A percentile compares a stretch with the other conserved stretches of the same genome.
Conservation (phyloP, 2,888 invertebrate genomes). For the Mimas tiliae region DNA sequence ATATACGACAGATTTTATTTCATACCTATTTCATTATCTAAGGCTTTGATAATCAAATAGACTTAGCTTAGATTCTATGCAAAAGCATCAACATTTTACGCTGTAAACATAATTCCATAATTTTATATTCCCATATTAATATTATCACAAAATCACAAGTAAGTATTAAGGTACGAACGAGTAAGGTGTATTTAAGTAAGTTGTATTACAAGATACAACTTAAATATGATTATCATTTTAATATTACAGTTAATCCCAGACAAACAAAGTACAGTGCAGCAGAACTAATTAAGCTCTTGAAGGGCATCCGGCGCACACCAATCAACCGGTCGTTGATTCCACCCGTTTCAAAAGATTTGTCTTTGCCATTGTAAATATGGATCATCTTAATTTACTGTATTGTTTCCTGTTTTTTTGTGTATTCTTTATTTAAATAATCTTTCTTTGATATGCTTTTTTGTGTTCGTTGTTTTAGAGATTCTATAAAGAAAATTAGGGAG, state of each 20-base stretch:
- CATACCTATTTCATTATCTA: too few species aligned
- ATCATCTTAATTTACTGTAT: background rate
- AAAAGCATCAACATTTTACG: too few species aligned
- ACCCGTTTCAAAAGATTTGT: conserved; percentile 52
- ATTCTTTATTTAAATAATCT: background rate
- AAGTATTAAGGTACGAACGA: too few species aligned
- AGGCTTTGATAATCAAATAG: too few species aligned
- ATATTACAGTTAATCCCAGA: conserved; percentile 23
- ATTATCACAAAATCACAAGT: too few species aligned
- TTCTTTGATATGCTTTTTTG: background rate
- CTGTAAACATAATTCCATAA: too few species aligned
- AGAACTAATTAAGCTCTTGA: conserved; percentile 61
- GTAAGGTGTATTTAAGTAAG: too few species aligned
- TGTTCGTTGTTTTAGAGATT: background rate
- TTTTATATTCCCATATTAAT: too few species aligned
- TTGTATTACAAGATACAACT: background rate
- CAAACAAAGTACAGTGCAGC: conserved; percentile 33
- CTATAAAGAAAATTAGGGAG: background rate
- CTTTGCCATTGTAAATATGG: conserved; percentile 49
- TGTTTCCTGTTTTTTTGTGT: background rate
- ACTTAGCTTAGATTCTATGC: too few species aligned
- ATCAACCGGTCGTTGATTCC: conserved; percentile 78
- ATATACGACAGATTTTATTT: too few species aligned
- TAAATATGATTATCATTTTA: background rate
- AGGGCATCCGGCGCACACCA: conserved; percentile 68